These are phyloP conservation scores for Lindbergichthys nudifrons DNA, from an alignment of 2,797 vertebrate species.

Conservation along the genomic window DNA sequence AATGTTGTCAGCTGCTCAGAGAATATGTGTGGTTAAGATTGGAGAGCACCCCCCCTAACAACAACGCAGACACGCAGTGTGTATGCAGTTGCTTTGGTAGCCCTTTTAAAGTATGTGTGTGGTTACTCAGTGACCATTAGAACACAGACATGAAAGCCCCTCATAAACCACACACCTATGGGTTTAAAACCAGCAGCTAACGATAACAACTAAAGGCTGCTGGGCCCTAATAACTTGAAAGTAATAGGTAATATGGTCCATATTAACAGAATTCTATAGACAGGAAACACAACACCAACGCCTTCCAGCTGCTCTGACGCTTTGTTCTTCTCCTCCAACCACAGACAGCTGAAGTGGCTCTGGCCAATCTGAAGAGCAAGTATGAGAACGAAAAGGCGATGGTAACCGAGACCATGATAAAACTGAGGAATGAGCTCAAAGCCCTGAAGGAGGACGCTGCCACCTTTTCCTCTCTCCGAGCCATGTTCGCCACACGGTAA, in stretches of 20 bases:
- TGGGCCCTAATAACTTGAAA: constrained; percentile 8
- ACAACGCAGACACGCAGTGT: constrained; percentile 31
- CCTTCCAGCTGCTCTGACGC: constrained; percentile 45
- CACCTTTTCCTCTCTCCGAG: constrained; percentile 94
- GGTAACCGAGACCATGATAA: constrained; percentile 98
- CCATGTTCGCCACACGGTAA: constrained; percentile 97
- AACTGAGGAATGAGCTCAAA: constrained; percentile 95
- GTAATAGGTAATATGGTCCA: constrained; percentile 10
- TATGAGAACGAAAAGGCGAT: constrained; percentile 97
- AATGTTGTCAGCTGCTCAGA: constrained; percentile 62
- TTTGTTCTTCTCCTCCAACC: constrained; percentile 41
- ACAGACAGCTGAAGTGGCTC: constrained; percentile 94
- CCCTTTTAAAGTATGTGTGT: constrained; percentile 58
- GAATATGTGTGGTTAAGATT: constrained; percentile 43
- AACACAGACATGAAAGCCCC: constrained; percentile 39
- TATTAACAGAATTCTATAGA: constrained; percentile 18
- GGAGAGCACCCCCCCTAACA: constrained; percentile 38
- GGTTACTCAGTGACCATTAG: constrained; percentile 31
- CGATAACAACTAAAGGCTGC: constrained; percentile 18
- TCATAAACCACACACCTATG: constrained; percentile 34
- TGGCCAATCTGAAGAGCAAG: constrained; percentile 97
- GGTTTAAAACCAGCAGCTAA: constrained; percentile 21
- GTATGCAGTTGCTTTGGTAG: constrained; percentile 57
- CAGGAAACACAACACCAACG: constrained; percentile 10
- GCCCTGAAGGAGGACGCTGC: constrained; percentile 96